A percentile compares a stretch with the other conserved stretches of the same genome.
Evolutionary conservation across 2,797 vertebrate genomes (phyloP).

Genomic region (Spinus pinus): DNA sequence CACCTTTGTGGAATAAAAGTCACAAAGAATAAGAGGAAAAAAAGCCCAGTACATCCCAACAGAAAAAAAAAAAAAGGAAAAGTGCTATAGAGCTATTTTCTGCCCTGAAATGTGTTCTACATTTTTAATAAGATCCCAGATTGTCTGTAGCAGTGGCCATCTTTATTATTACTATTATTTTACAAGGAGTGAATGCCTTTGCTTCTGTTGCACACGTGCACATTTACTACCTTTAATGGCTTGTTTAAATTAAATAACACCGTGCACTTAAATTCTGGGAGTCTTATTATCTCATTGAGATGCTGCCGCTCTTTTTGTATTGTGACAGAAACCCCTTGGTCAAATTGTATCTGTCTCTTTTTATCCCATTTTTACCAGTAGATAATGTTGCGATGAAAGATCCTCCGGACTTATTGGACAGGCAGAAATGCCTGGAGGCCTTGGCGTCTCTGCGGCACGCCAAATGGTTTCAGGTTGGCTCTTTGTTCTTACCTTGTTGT

Average conservation of each 20-base stretch:
- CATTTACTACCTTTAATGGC: slow-evolving; percentile 69
- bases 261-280: slow-evolving; percentile 74
- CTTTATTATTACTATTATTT: slow-evolving; percentile 67
- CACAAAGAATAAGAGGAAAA: not conserved
- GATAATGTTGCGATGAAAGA: slow-evolving; percentile 95
- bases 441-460: slow-evolving; percentile 99
- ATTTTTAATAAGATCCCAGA: slow-evolving; percentile 81
- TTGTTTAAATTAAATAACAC: slow-evolving; percentile 68
- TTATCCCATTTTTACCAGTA: slow-evolving; percentile 93
- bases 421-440: slow-evolving; percentile 99
- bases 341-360: slow-evolving; percentile 86
- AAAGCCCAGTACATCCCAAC: not conserved
- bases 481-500: slow-evolving; percentile 92
- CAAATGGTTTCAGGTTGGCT: slow-evolving; percentile 99
- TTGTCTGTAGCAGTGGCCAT: slow-evolving; percentile 67
- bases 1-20: slow-evolving; percentile 23
- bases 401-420: slow-evolving; percentile 95
- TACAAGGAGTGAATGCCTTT: slow-evolving; percentile 68
- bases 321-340: slow-evolving; percentile 79
- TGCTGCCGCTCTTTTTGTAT: slow-evolving; percentile 71
- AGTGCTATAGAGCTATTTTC: slow-evolving; percentile 73
- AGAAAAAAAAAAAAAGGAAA: not conserved
- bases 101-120: slow-evolving; percentile 68
- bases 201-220: slow-evolving; percentile 67
- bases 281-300: slow-evolving; percentile 77